Evolutionary conservation across 1,140 invertebrate genomes (phyloP).

Genomic region (Papilio xuthus): DNA sequence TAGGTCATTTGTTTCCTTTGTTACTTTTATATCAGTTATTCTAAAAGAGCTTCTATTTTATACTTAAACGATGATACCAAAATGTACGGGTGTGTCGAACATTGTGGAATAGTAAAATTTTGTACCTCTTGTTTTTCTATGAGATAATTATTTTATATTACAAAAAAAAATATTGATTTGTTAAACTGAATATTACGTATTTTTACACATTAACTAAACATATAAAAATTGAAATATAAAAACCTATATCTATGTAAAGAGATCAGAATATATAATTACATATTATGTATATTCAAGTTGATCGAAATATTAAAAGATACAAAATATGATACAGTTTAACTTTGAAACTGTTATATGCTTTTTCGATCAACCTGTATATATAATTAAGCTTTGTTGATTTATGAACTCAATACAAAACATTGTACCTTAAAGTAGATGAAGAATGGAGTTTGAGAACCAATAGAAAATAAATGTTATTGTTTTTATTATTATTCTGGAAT

Average conservation of each 20-base stretch:
- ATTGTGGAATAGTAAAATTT: conserved; percentile 63
- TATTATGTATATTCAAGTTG: conserved; percentile 66
- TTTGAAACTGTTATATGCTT: conserved; percentile 40
- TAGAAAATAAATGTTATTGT: conserved; percentile 80
- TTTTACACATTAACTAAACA: conserved; percentile 79
- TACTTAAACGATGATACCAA: conserved; percentile 60
- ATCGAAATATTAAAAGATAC: conserved; percentile 46
- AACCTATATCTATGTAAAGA: conserved; percentile 71
- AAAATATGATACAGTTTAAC: conserved; percentile 38
- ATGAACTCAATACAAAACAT: conserved; percentile 73
- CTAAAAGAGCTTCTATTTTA: conserved; percentile 74
- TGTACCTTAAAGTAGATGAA: conserved; percentile 73
- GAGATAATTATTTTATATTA: conserved; percentile 77
- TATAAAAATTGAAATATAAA: conserved; percentile 72
- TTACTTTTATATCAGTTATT: conserved; percentile 55
- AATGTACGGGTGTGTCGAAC: conserved; percentile 58
- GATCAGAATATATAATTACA: conserved; percentile 74
- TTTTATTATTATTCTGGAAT: conserved; percentile 80
- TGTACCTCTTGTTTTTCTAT: conserved; percentile 78
- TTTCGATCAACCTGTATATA: conserved; percentile 57
- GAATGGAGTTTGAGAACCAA: conserved; percentile 74
- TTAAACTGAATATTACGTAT: conserved; percentile 73
- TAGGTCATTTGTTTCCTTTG: conserved; percentile 49
- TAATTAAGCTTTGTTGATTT: conserved; percentile 75
- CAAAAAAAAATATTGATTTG: conserved; percentile 74